Conservation (phyloP, 2,888 invertebrate species). For the Cyaniris semiargus region DNA sequence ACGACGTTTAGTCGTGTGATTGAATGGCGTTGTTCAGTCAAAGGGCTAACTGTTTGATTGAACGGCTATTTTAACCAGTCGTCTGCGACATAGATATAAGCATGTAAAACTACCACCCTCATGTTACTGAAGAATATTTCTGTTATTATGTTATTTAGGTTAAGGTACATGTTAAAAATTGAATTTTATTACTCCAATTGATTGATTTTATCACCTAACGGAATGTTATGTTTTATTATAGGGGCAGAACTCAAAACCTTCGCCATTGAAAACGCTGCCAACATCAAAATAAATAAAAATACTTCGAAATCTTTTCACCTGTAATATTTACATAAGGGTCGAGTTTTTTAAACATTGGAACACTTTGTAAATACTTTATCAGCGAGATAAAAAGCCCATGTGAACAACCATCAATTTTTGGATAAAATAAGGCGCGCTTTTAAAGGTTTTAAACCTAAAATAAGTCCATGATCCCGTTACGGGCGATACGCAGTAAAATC, state of each 20-base stretch:
- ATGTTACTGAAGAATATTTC: neutral
- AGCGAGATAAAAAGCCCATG: neutral
- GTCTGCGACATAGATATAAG: no score
- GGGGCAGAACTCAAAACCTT: neutral
- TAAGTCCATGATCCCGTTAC: constrained; percentile 4
- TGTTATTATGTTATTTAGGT: neutral
- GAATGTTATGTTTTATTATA: constrained; percentile 2
- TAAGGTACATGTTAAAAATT: neutral
- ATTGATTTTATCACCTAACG: constrained; percentile 8
- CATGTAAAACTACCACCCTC: no score
- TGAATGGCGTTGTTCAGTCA: no score
- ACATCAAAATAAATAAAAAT: neutral
- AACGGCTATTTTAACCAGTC: no score
- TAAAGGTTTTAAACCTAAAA: neutral
- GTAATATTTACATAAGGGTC: neutral
- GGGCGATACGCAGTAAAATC: constrained; percentile 5
- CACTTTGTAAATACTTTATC: constrained; percentile 7
- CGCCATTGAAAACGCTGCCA: neutral
- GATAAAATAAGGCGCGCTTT: neutral
- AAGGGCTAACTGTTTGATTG: no score
- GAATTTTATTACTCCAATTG: neutral
- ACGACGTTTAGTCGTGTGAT: no score
- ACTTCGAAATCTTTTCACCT: neutral
- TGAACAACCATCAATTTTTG: neutral
- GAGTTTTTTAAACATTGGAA: neutral